Base-by-base conservation (phyloP, 2,113 vertebrate species). In the Neolamprologus hecqui region DNA sequence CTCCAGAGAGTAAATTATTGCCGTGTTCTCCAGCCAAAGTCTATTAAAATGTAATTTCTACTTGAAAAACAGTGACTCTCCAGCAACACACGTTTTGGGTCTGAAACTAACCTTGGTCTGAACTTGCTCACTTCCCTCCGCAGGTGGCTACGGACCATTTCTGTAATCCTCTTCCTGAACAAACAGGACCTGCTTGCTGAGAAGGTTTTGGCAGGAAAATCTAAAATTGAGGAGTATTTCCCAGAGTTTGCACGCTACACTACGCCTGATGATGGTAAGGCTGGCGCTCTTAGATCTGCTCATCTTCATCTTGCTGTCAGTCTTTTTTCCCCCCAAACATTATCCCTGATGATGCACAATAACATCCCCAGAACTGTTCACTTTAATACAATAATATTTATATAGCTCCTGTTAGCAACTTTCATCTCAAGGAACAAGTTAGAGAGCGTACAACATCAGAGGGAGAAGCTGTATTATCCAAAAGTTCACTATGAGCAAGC, bases 101-200 rank as follows among this genome's bases (percentile, higher is more conserved):
- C 45, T 33, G 26, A 77, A 51, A 33, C 45, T n/a, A 9, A 77
- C 75, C 35, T 77, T 17, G 15, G 33, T 23, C 40, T 90, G 12
- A 94, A 11, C 40, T 88, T 1, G 2, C 86, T 21, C 8, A 10
- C 80, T 82, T 90, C 68, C 53, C 82, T 91, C 79, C 84, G 1
- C 92, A 99, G 99, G 96, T 99, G 99, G 99, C 97, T 99, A 96
- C 97, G 98, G 94, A 99, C 98, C 96, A 99, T 99, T 97, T 99
- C 99, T 65, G 98, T 99, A 93, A 99, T 99, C 93, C 98, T 99
- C 94, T 99, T 99, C 97, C 97, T 99, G 95, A 99, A 99, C 96
- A 99, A 99, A 95, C 98, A 99, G 96, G 99, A 99, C 91, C 97
- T 99, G 93, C 97, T 99, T 26, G 99, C 98, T 89, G 99, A 99